Evolutionary conservation across 2,888 invertebrate species (phyloP).

Genomic region (Nymphalis c-album): DNA sequence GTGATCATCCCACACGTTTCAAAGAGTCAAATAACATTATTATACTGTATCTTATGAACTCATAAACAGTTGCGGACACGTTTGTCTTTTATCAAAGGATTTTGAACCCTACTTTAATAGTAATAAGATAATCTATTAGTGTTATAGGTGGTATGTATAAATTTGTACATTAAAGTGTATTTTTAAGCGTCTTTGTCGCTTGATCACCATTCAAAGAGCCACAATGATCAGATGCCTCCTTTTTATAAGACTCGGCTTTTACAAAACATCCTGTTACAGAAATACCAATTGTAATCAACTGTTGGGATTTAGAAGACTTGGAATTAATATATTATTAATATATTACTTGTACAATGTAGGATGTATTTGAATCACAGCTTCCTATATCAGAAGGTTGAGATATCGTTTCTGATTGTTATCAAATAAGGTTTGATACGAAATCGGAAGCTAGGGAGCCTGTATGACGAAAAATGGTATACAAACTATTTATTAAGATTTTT

Average conservation of each 20-base stretch:
- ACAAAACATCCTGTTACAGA: conserved; percentile 45
- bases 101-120: conserved; percentile 40
- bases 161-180: conserved; percentile 60
- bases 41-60: conserved; percentile 58
- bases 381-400: too few relatives aligned
- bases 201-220: conserved; percentile 66
- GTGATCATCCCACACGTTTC: conserved; percentile 73
- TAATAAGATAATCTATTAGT: conserved; percentile 22
- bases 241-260: conserved; percentile 54
- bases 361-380: too few relatives aligned
- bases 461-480: too few relatives aligned
- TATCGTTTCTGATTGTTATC: too few relatives aligned
- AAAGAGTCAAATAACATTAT: conserved; percentile 74
- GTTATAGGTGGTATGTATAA: conserved; percentile 30
- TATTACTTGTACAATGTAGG: conserved; percentile 3
- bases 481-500: too few relatives aligned
- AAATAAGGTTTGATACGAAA: too few relatives aligned
- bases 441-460: too few relatives aligned
- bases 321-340: conserved; percentile 24
- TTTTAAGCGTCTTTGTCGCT: conserved; percentile 73
- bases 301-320: conserved; percentile 20
- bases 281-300: conserved; percentile 41
- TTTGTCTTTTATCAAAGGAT: conserved; percentile 32
- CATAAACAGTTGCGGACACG: conserved; percentile 34
- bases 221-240: conserved; percentile 64